Percentiles rank a stretch among this genome's conserved stretches.
Conservation (phyloP, 2,888 invertebrate genomes). For the Lamellibrachia satsuma region DNA sequence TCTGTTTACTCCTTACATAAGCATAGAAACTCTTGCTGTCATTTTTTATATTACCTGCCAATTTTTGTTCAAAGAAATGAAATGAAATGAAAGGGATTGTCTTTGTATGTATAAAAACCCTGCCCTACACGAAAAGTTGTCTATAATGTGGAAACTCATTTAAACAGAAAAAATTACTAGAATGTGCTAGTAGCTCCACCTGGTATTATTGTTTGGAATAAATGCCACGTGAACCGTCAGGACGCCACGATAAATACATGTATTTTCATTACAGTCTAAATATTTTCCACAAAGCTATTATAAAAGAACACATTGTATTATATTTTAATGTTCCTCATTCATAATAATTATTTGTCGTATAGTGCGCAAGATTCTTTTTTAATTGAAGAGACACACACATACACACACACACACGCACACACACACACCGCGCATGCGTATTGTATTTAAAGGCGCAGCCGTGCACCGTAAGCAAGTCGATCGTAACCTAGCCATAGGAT, state of each 20-base stretch:
- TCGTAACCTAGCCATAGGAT: conserved; percentile 6
- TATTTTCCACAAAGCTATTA: background rate
- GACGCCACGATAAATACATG: background rate
- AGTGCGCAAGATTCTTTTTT: background rate
- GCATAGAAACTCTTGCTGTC: too few species aligned
- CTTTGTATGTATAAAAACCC: too few species aligned
- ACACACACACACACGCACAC: background rate
- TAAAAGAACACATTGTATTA: background rate
- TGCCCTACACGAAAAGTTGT: too few species aligned
- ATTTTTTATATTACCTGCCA: too few species aligned
- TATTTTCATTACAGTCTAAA: too few species aligned
- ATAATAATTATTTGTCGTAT: background rate
- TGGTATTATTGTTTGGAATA: background rate
- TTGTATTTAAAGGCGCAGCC: background rate
- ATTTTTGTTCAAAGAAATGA: too few species aligned
- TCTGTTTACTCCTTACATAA: too few species aligned
- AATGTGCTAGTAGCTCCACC: background rate
- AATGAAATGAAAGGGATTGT: too few species aligned
- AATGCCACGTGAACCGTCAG: background rate
- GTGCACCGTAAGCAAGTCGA: background rate
- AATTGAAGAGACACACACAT: background rate
- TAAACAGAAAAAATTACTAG: too few species aligned
- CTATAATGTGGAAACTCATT: too few species aligned
- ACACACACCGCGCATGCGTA: background rate
- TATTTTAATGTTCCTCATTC: background rate